Evolutionary conservation across 2,888 invertebrate genomes (phyloP), one percentile per base, ranked within the genome.

Genomic region (Catocala nupta): DNA sequence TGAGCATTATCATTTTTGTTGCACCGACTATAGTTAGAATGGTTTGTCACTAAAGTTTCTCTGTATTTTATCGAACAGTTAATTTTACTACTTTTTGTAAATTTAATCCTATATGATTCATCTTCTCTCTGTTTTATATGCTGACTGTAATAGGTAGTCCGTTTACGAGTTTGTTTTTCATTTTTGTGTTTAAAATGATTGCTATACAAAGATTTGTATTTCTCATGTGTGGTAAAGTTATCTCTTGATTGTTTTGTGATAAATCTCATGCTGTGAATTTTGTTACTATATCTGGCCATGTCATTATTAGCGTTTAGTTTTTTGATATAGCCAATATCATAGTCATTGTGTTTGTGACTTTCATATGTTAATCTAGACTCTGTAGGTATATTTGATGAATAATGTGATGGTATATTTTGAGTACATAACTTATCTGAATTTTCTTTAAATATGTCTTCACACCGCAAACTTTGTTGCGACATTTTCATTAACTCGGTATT

Each of bases 181-280:
- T 51, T 47, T 42, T 48, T 54, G 36, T 47, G 39, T 70, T 44
- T 44, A 70, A 34, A 56, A 66, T 42, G 53, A 13, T 16, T 49
- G 55, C 59, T 65, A 34, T 48, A 33, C 13, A 66, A 58, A 50
- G 54, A 49, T 65, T 63, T 58, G 12, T 53, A 34, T 49, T 42
- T 69, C 12, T 67, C 63, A 42, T 70, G 66, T 12, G 61, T 45
- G 12, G 70, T 34, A 62, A 87, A 86, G 59, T 88, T 86, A 13
- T 87, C 78, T 69, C 54, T 81, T 3, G 88, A 87, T 54, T 77
- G 68, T 55, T 82, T 84, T 42, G 81, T 82, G 16, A 85, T 83
- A 56, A 83, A 84, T 34, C 69, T 68, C 42, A 65, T 63, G 34
- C 63, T 60, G 52, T 71, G 61, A 42, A 33, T 42, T 71, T 66